Conservation (phyloP, 2,113 vertebrate genomes). For the Lipophrys pholis region DNA sequence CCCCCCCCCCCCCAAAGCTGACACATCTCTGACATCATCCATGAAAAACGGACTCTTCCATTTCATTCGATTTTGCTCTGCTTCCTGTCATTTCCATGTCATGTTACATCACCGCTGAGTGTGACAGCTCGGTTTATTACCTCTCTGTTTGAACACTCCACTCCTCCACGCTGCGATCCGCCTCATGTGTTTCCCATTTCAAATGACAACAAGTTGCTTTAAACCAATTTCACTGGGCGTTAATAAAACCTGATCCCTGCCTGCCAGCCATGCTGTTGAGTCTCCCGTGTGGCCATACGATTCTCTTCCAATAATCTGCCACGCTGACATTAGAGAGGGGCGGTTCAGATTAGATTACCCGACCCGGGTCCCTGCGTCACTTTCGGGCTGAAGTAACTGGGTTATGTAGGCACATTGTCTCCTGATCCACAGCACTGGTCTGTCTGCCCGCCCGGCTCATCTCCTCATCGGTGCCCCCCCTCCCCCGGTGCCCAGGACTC, state of each 20-base stretch:
- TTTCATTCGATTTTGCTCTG: neutral
- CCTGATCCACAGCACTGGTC: slow-evolving; percentile 44
- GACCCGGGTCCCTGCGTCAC: slow-evolving; percentile 38
- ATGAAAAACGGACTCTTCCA: neutral
- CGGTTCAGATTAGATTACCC: slow-evolving; percentile 65
- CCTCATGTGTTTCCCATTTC: slow-evolving; percentile 13
- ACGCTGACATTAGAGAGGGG: slow-evolving; percentile 54
- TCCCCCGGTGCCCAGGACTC: neutral
- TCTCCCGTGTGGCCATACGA: slow-evolving; percentile 43
- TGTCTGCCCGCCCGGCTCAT: slow-evolving; percentile 22
- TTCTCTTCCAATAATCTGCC: slow-evolving; percentile 56
- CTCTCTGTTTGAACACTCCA: neutral
- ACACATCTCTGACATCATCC: slow-evolving; percentile 39
- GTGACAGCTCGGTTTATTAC: slow-evolving; percentile 8
- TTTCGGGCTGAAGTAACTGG: slow-evolving; percentile 64
- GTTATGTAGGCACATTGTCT: slow-evolving; percentile 69
- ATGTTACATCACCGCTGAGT: neutral
- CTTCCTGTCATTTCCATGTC: neutral
- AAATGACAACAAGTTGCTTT: slow-evolving; percentile 26
- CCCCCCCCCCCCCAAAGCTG: neutral
- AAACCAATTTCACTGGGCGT: slow-evolving; percentile 42
- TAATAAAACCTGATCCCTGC: slow-evolving; percentile 35
- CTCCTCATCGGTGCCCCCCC: slow-evolving; percentile 19
- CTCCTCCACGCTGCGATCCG: neutral
- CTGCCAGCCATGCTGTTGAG: slow-evolving; percentile 31